Evolutionary conservation across 2,113 vertebrate genomes (phyloP).

Genomic region (Formicarius rufipectus): DNA sequence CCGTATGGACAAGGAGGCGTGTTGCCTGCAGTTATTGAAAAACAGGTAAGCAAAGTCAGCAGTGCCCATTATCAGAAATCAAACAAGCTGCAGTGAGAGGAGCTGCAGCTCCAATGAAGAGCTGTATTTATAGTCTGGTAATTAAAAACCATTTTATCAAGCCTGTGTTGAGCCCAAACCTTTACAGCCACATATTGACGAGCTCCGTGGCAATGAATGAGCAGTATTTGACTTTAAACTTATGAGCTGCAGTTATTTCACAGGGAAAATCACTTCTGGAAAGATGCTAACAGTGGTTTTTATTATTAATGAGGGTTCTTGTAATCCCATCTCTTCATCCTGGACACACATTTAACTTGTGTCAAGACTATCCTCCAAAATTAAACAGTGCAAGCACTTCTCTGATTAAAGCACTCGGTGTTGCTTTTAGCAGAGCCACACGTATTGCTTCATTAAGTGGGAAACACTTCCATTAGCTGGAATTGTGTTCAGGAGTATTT

Average conservation of each 20-base stretch:
- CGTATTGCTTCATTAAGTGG: slow-evolving; percentile 3
- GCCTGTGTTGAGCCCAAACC: slow-evolving; percentile 71
- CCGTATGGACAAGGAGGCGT: slow-evolving; percentile 58
- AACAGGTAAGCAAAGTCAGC: slow-evolving; percentile 91
- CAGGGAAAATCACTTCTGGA: slow-evolving; percentile 52
- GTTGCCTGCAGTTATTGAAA: slow-evolving; percentile 74
- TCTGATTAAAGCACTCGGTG: slow-evolving; percentile 58
- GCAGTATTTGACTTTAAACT: slow-evolving; percentile 86
- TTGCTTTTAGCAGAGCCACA: slow-evolving; percentile 40
- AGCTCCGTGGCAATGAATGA: slow-evolving; percentile 76
- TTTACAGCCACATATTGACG: slow-evolving; percentile 83
- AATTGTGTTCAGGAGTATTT: slow-evolving; percentile 18
- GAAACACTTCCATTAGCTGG: slow-evolving; percentile 1
- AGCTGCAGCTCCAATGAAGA: slow-evolving; percentile 73
- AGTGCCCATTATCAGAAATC: slow-evolving; percentile 94
- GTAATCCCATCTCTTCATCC: slow-evolving; percentile 22
- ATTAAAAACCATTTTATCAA: slow-evolving; percentile 97
- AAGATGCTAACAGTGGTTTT: slow-evolving; percentile 63
- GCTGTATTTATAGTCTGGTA: slow-evolving; percentile 89
- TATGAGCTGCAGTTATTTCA: slow-evolving; percentile 83
- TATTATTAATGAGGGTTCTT: slow-evolving; percentile 72
- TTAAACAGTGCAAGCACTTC: slow-evolving; percentile 27
- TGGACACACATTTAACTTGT: slow-evolving; percentile 43
- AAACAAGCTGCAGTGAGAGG: slow-evolving; percentile 80
- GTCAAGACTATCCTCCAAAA: slow-evolving; percentile 50